phyloP scores from a whole-genome alignment of 1,140 invertebrate genomes.

The Megalopta genalis region DNA sequence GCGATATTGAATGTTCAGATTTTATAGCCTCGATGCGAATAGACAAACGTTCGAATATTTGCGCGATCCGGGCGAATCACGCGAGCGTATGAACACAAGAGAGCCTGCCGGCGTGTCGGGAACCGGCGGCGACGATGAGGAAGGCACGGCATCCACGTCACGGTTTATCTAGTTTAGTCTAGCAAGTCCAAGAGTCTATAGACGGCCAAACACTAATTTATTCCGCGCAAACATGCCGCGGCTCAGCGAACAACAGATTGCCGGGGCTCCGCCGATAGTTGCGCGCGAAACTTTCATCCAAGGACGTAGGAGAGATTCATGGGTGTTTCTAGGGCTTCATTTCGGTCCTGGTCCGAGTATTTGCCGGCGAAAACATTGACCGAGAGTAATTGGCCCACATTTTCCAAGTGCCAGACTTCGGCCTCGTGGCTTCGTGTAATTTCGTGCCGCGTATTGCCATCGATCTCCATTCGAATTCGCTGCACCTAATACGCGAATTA shows the following conservation, averaged over 20 bases:
- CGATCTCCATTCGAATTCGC: slow-evolving; percentile 11
- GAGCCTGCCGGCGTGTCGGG: background rate
- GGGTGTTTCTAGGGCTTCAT: slow-evolving; percentile 36
- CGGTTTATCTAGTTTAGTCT: slow-evolving; percentile 71
- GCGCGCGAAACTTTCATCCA: slow-evolving; percentile 31
- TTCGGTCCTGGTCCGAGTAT: slow-evolving; percentile 39
- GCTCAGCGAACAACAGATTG: slow-evolving; percentile 38
- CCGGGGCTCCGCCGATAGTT: slow-evolving; percentile 19
- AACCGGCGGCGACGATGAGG: slow-evolving; percentile 4
- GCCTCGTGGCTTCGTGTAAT: slow-evolving; percentile 26
- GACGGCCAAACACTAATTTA: slow-evolving; percentile 75
- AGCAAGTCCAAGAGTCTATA: slow-evolving; percentile 65
- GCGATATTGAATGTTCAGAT: too few species aligned
- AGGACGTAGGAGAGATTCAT: slow-evolving; percentile 18
- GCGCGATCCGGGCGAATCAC: background rate
- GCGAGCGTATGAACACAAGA: background rate
- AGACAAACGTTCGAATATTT: too few species aligned
- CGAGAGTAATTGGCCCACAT: slow-evolving; percentile 47
- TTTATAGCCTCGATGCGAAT: too few species aligned
- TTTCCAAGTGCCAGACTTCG: slow-evolving; percentile 17
- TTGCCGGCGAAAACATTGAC: slow-evolving; percentile 38
- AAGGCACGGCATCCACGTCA: slow-evolving; percentile 15
- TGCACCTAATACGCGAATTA: background rate
- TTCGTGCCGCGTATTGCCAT: slow-evolving; percentile 32
- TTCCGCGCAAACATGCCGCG: slow-evolving; percentile 71